phyloP scores from a whole-genome alignment of 2,797 vertebrate genomes.

The Esox masquinongy region DNA sequence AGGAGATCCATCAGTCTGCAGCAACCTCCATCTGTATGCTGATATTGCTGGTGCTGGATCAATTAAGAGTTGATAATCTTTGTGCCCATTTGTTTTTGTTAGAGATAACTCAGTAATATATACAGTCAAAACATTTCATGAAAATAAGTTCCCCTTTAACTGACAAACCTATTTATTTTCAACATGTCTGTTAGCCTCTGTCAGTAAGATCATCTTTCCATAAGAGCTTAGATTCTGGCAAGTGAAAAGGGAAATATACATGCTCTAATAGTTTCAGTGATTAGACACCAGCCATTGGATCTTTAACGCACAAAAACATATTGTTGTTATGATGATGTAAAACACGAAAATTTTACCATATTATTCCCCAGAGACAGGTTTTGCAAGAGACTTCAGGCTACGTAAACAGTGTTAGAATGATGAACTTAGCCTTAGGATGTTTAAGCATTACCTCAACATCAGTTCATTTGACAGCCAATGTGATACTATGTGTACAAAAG shows the following conservation, averaged over 20 bases:
- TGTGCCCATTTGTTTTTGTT: not conserved
- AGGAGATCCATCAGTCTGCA: not conserved
- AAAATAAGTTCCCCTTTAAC: not conserved
- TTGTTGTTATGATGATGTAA: not conserved
- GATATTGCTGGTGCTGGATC: not conserved
- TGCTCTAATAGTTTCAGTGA: too few relatives aligned
- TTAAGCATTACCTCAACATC: too few relatives aligned
- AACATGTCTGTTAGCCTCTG: too few relatives aligned
- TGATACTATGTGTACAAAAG: not conserved
- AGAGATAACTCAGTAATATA: not conserved
- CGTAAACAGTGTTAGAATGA: too few relatives aligned
- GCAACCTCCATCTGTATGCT: not conserved
- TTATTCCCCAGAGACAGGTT: not conserved
- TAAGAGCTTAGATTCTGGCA: too few relatives aligned
- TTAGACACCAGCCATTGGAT: not conserved
- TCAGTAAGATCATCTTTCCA: too few relatives aligned
- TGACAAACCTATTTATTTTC: not conserved
- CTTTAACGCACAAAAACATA: not conserved
- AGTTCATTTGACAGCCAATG: not conserved
- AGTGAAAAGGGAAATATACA: too few relatives aligned
- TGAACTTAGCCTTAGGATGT: too few relatives aligned
- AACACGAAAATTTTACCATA: not conserved
- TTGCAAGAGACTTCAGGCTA: too few relatives aligned
- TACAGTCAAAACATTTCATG: not conserved
- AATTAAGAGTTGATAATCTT: not conserved